Base-by-base conservation (phyloP, 2,113 vertebrate genomes). In the Scytalopus superciliaris region DNA sequence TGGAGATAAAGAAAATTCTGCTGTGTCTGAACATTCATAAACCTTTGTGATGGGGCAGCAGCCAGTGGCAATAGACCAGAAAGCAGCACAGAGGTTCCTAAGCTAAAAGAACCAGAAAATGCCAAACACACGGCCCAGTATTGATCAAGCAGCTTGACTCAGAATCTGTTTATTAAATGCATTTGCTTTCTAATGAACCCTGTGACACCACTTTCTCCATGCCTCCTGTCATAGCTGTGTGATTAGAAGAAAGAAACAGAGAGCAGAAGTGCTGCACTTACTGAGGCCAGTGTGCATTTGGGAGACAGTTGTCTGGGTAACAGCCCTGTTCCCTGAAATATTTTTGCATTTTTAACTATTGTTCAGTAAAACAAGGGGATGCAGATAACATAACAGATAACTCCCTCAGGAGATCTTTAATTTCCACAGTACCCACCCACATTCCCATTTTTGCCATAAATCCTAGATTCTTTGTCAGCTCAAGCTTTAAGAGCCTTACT, bases 301-400 rank as follows among this genome's bases (percentile, higher is more conserved):
- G n/a, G 33, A 88, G 45, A 37, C 2, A 57, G 59, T 84, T 91
- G 64, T 89, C 87, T 91, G 49, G 37, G 76, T 52, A 91, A 79
- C 62, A 77, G 30, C 13, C n/a, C 64, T 45, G 14, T 59, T 83
- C 21, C 49, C 24, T 52, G 62, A 83, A 50, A 40, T 55, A 22
- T 53, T 88, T 92, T 80, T 89, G n/a, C 30, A 73, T 69, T 83
- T 88, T 73, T 57, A 86, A 21, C 10, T 33, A 49, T 69, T 80
- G 10, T 66, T 76, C 44, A 76, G 17, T 57, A 66, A 49, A 76
- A 66, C 5, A 40, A 23, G 5, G 27, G 18, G 25, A 60, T 45
- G 30, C 11, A 15, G 13, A 40, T 25, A 15, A 57, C 35, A n/a
- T n/a, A 63, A 12, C 49, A 87, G 27, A 83, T 57, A 24, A 79